Conservation (phyloP, 2,113 vertebrate genomes). For the Morone saxatilis region DNA sequence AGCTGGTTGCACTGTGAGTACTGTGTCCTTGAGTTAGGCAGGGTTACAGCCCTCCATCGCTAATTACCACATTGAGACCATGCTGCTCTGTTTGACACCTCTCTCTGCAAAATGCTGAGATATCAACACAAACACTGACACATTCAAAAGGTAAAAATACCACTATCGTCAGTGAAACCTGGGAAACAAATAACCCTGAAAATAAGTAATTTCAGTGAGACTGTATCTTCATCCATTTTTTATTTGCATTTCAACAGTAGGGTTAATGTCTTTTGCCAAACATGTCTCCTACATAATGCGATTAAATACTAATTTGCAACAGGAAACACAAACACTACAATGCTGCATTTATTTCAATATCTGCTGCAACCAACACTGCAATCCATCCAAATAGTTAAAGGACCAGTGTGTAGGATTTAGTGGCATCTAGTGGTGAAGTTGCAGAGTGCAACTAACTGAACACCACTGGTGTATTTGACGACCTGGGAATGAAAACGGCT, state of each 20-base stretch:
- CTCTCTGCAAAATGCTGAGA: constrained; percentile 45
- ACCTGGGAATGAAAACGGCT: too few relatives aligned
- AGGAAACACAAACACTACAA: too few relatives aligned
- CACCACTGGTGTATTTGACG: too few relatives aligned
- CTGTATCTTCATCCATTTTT: not conserved
- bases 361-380: not conserved
- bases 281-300: not conserved
- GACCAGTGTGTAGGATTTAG: too few relatives aligned
- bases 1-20: constrained; percentile 22
- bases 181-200: not conserved
- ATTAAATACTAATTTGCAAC: not conserved
- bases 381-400: not conserved
- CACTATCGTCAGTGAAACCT: constrained; percentile 1
- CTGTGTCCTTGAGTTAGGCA: constrained; percentile 75
- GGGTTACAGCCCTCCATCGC: constrained; percentile 61
- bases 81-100: constrained; percentile 59
- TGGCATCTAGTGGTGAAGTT: too few relatives aligned
- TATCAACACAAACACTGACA: constrained; percentile 36
- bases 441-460: too few relatives aligned
- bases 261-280: not conserved
- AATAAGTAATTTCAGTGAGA: constrained; percentile 5
- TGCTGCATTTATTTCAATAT: too few relatives aligned
- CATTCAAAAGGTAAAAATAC: constrained; percentile 41
- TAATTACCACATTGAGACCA: constrained; percentile 73
- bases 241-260: not conserved